Base-by-base conservation (phyloP, 2,797 vertebrate species). In the Microctenopoma stevenorrisi region DNA sequence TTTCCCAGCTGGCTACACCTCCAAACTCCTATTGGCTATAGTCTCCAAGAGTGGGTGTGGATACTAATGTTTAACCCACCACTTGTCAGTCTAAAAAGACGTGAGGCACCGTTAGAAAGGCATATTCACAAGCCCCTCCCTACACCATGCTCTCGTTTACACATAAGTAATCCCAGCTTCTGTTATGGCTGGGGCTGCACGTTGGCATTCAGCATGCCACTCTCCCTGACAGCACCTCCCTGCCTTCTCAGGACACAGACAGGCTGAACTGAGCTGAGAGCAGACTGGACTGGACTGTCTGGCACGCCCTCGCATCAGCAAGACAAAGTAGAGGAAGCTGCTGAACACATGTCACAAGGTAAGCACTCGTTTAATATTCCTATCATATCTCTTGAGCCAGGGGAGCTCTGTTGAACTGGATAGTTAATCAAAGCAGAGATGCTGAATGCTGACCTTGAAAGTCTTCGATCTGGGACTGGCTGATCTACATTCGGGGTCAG, bases 111-210 rank as follows among this genome's bases (percentile, higher is more conserved):
- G 68, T 70, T 74, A 78, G 79, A 74, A 46, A 67, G 68, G 83
- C 83, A 79, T 78, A 74, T 68, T 76, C 43, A 62, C 64, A 80
- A 64, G 78, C 85, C 78, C 85, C 86, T 89, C 90, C 91, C 85
- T 68, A 44, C 72, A 63, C 81, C 54, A 40, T 52, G 59, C 82
- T 88, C 78, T 77, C 78, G 57, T 83, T 79, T 71, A 84, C 78
- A 81, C 83, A 88, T 71, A 77, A 76, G 71, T 75, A 75, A 68
- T 81, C 56, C 80, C 81, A 80, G 89, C 87, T 89, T 92, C 83
- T 92, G 91, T 92, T 92, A 90, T 92, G 89, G 88, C 89, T 89
- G 85, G 58, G 86, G 85, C 86, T 85, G 81, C 82, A 86, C 79
- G 44, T 57, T 83, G 89, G 90, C 82, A 89, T 90, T 85, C 37